Evolutionary conservation across 2,888 invertebrate species (phyloP).

Genomic region (Netelia inedita): DNA sequence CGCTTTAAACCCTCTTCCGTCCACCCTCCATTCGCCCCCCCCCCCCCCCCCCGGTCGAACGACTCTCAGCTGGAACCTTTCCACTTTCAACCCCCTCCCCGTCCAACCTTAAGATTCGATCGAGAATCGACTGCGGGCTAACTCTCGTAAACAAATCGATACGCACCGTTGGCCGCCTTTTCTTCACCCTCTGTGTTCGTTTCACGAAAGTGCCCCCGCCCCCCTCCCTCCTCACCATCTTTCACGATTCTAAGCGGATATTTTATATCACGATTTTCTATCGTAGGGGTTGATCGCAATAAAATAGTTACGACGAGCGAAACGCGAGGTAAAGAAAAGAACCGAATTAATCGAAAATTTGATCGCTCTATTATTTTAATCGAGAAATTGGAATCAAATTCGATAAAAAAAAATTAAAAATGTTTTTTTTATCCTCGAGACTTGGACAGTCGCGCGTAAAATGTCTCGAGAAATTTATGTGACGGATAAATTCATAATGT

Average conservation of each 20-base stretch:
- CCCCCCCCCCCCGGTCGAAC: neutral
- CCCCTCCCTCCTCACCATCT: too few relatives aligned
- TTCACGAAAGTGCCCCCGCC: neutral
- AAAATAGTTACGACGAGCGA: neutral
- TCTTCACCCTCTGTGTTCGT: neutral
- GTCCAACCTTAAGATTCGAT: neutral
- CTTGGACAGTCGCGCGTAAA: too few relatives aligned
- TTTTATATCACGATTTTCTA: conserved; percentile 9
- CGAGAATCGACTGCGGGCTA: neutral
- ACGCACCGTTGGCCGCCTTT: neutral
- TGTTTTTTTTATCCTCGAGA: too few relatives aligned
- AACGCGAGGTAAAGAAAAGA: neutral
- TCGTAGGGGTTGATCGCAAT: too few relatives aligned
- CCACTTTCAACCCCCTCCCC: neutral
- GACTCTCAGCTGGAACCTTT: neutral
- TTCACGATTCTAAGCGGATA: neutral
- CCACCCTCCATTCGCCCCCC: neutral
- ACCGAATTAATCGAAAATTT: neutral
- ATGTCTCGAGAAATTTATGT: too few relatives aligned
- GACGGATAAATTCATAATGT: neutral
- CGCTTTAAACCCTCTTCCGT: conserved; percentile 28
- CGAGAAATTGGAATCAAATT: neutral
- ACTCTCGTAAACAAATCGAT: neutral
- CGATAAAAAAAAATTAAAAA: neutral
- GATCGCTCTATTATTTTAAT: conserved; percentile 1